Conservation (phyloP, 2,888 invertebrate genomes). For the Prenolepis imparis region DNA sequence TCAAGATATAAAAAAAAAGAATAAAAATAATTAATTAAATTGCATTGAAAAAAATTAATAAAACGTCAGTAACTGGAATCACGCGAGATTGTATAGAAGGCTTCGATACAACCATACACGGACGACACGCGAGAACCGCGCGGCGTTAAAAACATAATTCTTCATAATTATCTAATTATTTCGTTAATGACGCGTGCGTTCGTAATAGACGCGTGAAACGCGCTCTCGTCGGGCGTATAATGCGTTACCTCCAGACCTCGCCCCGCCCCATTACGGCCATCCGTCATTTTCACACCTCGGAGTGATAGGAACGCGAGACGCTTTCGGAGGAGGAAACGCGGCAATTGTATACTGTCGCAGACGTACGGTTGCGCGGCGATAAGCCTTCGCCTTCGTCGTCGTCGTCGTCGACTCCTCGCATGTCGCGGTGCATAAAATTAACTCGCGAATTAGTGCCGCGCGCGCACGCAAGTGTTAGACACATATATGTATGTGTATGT, state of each 20-base stretch:
- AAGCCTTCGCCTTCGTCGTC: constrained; percentile 49
- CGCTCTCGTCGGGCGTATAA: constrained; percentile 37
- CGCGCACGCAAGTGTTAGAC: constrained; percentile 42
- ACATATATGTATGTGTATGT: not conserved
- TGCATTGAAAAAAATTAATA: no score
- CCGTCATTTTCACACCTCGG: constrained; percentile 76
- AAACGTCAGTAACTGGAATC: no score
- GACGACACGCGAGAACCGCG: no score
- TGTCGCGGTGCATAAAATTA: constrained; percentile 70
- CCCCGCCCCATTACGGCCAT: constrained; percentile 57
- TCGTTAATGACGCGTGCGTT: constrained; percentile 12
- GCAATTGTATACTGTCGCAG: constrained; percentile 53
- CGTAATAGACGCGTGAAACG: constrained; percentile 42
- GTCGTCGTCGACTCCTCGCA: constrained; percentile 61
- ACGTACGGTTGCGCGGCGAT: constrained; percentile 56
- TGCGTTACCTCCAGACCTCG: constrained; percentile 24
- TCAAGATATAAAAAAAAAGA: no score
- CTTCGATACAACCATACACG: no score
- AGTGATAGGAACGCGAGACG: constrained; percentile 39
- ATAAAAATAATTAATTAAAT: no score
- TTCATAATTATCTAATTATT: constrained; percentile 42
- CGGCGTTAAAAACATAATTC: constrained; percentile 2
- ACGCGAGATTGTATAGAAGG: no score
- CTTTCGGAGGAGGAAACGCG: constrained; percentile 58
- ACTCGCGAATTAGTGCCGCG: constrained; percentile 56